phyloP scores from a whole-genome alignment of 2,797 vertebrate genomes.

The Lophotriccus pileatus region DNA sequence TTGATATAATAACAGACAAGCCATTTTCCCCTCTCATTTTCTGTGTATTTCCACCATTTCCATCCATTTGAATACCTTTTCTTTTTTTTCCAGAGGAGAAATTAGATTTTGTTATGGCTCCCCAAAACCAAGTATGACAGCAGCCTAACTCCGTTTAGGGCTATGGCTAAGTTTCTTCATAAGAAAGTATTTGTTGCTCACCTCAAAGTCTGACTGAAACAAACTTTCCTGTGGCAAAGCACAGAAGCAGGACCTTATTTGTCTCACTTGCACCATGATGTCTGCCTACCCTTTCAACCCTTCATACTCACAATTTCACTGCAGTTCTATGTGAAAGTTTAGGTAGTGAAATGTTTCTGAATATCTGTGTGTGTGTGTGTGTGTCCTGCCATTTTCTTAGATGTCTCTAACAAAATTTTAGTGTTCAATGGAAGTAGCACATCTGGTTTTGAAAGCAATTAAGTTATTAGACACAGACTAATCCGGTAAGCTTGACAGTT shows the following conservation, averaged over 20 bases:
- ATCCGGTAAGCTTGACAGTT: slow-evolving; percentile 63
- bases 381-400: slow-evolving; percentile 55
- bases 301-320: background rate
- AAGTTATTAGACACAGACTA: slow-evolving; percentile 73
- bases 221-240: background rate
- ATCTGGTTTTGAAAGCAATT: slow-evolving; percentile 75
- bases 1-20: background rate
- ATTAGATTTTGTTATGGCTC: background rate
- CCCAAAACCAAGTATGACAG: background rate
- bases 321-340: background rate
- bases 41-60: background rate
- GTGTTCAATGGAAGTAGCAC: slow-evolving; percentile 59
- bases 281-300: background rate
- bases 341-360: slow-evolving; percentile 11
- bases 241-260: background rate
- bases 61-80: background rate
- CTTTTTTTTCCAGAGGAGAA: background rate
- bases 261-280: rapidly evolving
- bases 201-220: background rate
- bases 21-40: background rate
- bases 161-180: background rate
- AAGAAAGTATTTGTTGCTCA: background rate
- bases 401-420: slow-evolving; percentile 65
- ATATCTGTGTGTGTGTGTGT: background rate
- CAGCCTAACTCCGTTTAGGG: background rate